Base-by-base conservation (phyloP, 2,888 invertebrate species). In the Yponomeuta evonymella region DNA sequence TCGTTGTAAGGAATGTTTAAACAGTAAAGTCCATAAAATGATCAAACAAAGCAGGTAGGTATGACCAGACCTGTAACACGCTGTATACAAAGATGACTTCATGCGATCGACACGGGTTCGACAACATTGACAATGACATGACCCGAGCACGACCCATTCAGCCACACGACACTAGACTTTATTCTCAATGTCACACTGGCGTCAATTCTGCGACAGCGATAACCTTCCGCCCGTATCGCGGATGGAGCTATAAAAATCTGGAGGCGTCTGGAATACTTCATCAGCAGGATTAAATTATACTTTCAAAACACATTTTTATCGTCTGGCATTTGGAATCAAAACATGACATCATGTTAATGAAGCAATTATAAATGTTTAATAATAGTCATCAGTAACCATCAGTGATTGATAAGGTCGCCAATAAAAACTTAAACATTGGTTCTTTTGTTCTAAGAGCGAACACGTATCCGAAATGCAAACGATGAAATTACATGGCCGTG, bases 81-180 rank as follows among this genome's bases (percentile, higher is more conserved):
- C 48, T 81, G 81, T 78, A 80, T 77, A 77, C 77, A 80, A 75
- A 82, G 85, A 85, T 88, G 88, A 88, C 83, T 87, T 88, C 88
- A 88, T 81, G 74, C 11, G 36, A 48, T 70, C 62, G 29, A 80
- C 77, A 81, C 76, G 77, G 78, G 81, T 82, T 82, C 84, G 82
- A 79, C 79, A 80, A 74, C 78, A 78, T 75, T 75, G 76, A 76
- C 85, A 84, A 84, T 82, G 85, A 82, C 84, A 84, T 79, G 83
- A 82, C 79, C 81, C 73, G 75, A 79, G 77, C 82, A 78, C 76
- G 76, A 75, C 71, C 75, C 43, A 43, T 8, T 9, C 43, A 73
- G 72, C 71, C 74, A 75, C 67, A 15, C 69, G 12, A 51, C 43
- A 67, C 23, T 67, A n/a, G 36, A 68, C 51, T 68, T 68, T 68